Evolutionary conservation across 2,797 vertebrate species (phyloP), one percentile per base, ranked within the genome.

Genomic region (Astyanax mexicanus): DNA sequence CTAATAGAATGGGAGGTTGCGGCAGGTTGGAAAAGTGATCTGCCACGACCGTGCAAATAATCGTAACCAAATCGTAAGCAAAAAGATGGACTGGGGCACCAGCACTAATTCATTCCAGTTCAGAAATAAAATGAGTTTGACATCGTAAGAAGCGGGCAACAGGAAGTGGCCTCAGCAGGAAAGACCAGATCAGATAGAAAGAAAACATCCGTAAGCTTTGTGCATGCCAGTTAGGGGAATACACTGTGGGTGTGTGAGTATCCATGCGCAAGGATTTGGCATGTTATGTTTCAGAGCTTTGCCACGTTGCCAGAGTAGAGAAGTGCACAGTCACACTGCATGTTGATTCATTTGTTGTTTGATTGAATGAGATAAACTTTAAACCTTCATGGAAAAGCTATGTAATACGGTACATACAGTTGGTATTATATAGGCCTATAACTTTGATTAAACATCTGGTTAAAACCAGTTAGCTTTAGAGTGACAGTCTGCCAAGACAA

Each of bases 101-200:
- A 49, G 17, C 44, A 35, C 27, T 29, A 13, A 32, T 67, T 32
- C n/a, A n/a, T n/a, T n/a, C n/a, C n/a, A n/a, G n/a, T n/a, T n/a
- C n/a, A 51, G 45, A 6, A 47, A 27, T 47, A 27, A 27, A 67
- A 49, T 51, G 44, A 67, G 25, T 51, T 11, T 32, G 44, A 66
- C 27, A 49, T 49, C 4, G 27, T 67, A 51, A 67, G 45, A 65
- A 25, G 17, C 4, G 42, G 19, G 42, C 42, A 29, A 61, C 27
- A 29, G 23, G 35, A 61, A 52, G 23, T 68, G 32, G 40, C 42
- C 15, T 68, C 23, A 51, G 55, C 17, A 61, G 42, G 23, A 23
- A 69, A 38, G 52, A 60, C 64, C 32, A 47, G 54, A 47, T 47
- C 32, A 58, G 32, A 25, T 37, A 11, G 17, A 75, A 67, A 55